phyloP scores from a whole-genome alignment of 2,113 vertebrate genomes.

The Chauna torquata region DNA sequence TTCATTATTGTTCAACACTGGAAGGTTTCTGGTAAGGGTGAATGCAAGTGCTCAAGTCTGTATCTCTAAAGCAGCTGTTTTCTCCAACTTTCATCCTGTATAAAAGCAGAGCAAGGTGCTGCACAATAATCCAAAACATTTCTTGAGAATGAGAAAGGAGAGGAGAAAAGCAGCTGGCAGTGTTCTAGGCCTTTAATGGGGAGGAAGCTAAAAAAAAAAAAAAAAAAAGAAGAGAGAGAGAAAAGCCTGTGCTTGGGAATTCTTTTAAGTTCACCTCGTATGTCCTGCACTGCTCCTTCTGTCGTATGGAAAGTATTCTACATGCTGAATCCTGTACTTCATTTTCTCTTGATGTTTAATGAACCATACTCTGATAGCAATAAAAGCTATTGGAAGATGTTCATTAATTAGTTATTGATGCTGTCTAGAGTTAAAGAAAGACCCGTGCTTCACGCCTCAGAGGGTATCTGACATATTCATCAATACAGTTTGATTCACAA shows the following conservation, averaged over 20 bases:
- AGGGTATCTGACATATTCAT: neutral
- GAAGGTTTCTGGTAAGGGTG: neutral
- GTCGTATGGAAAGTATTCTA: neutral
- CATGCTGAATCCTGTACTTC: neutral
- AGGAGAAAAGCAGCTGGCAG: neutral
- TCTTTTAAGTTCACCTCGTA: neutral
- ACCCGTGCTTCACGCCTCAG: neutral
- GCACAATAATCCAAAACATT: neutral
- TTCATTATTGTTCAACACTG: accelerated
- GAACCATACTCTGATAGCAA: neutral
- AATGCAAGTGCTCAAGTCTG: neutral
- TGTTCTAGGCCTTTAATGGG: accelerated
- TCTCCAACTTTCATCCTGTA: neutral
- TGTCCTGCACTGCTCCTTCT: neutral
- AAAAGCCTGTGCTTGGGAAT: neutral
- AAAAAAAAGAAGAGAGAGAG: neutral
- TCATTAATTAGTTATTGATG: neutral
- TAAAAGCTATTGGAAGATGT: neutral
- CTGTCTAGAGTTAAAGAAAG: neutral
- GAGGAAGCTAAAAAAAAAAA: neutral
- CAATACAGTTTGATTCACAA: neutral
- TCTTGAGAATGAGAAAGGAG: neutral
- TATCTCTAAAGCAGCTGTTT: neutral
- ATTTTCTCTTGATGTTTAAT: neutral
- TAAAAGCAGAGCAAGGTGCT: neutral